Percentiles rank a stretch among this genome's conserved stretches.
Evolutionary conservation across 2,113 vertebrate genomes (phyloP).

Genomic region (Scomber japonicus): DNA sequence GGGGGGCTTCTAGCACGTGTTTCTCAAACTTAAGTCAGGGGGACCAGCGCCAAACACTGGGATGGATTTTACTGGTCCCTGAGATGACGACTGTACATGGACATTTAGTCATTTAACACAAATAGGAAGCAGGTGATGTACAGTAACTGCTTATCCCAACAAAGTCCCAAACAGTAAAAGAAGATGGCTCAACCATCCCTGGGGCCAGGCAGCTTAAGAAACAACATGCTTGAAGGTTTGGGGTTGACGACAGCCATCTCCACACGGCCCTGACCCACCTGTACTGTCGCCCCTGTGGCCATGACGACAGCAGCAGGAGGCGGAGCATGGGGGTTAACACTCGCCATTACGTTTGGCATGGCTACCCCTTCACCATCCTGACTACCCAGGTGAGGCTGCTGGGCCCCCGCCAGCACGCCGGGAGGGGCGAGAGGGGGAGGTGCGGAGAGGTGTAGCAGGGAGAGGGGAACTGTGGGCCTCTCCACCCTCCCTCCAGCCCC

Average conservation of each 20-base stretch:
- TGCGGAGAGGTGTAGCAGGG: constrained; percentile 84
- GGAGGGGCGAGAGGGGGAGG: constrained; percentile 78
- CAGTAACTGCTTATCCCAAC: neutral
- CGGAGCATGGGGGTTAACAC: constrained; percentile 82
- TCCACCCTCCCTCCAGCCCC: constrained; percentile 80
- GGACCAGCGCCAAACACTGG: constrained; percentile 51
- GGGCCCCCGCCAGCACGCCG: constrained; percentile 75
- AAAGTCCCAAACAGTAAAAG: constrained; percentile 8
- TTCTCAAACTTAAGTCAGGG: constrained; percentile 63
- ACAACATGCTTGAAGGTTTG: constrained; percentile 78
- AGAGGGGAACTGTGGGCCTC: constrained; percentile 81
- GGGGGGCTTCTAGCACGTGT: constrained; percentile 70
- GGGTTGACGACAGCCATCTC: constrained; percentile 79
- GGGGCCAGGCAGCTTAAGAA: constrained; percentile 64
- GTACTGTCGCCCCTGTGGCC: constrained; percentile 84
- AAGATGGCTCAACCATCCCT: constrained; percentile 24
- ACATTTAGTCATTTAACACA: constrained; percentile 19
- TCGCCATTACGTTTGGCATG: constrained; percentile 82
- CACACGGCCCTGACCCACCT: constrained; percentile 85
- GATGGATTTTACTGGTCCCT: constrained; percentile 39
- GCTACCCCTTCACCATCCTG: constrained; percentile 82
- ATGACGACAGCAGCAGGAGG: constrained; percentile 86
- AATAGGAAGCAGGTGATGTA: constrained; percentile 21
- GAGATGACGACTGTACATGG: neutral
- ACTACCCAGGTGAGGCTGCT: constrained; percentile 78